Conservation (phyloP, 2,797 vertebrate genomes). For the Brachyalestes nurse region DNA sequence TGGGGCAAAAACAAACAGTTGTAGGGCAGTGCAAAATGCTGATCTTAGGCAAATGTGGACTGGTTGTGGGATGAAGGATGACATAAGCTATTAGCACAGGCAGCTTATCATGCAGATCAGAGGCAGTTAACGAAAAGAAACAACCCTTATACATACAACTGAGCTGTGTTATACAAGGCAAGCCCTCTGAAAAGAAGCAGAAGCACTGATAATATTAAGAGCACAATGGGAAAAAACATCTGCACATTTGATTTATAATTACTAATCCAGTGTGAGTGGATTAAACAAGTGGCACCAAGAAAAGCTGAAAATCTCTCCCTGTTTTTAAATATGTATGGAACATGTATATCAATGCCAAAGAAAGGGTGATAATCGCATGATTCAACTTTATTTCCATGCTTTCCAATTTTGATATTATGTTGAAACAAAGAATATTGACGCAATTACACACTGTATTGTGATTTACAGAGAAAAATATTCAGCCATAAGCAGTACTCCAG, state of each 20-base stretch:
- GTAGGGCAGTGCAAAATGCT: constrained; percentile 78
- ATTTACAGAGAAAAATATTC: too few species aligned
- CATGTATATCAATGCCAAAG: neutral
- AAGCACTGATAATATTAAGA: constrained; percentile 79
- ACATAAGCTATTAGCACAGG: constrained; percentile 77
- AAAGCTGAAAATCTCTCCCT: neutral
- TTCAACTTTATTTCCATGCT: constrained; percentile 58
- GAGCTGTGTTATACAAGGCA: constrained; percentile 83
- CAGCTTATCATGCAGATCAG: constrained; percentile 81
- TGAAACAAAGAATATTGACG: neutral
- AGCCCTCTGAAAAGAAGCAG: constrained; percentile 81
- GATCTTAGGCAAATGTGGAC: constrained; percentile 72
- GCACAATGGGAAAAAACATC: constrained; percentile 57
- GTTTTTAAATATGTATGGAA: neutral
- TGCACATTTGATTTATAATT: constrained; percentile 1
- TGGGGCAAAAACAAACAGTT: constrained; percentile 42
- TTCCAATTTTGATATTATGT: too few species aligned
- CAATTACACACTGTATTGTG: neutral
- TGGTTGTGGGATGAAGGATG: constrained; percentile 77
- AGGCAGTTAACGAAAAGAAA: constrained; percentile 75
- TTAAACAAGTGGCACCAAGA: neutral
- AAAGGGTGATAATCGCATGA: constrained; percentile 70
- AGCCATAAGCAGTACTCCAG: too few species aligned
- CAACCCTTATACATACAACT: constrained; percentile 83
- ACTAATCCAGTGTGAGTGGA: neutral